These are phyloP conservation scores for Amiota mariae DNA, from an alignment of 2,888 invertebrate genomes.

Conservation along the genomic window DNA sequence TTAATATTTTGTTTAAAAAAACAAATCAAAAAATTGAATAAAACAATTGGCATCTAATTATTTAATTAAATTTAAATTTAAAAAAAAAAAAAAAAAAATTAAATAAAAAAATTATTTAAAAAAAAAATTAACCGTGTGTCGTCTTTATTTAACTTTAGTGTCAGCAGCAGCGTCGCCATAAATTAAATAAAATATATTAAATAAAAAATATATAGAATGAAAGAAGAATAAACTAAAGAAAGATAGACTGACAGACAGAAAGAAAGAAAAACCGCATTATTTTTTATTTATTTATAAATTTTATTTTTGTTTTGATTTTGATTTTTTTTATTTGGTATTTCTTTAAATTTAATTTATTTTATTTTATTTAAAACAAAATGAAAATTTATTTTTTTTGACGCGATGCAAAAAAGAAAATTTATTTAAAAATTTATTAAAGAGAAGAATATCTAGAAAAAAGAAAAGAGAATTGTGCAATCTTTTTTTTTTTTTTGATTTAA, in stretches of 20 bases:
- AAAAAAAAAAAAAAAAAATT: neutral
- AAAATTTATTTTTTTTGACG: neutral
- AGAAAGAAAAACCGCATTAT: neutral
- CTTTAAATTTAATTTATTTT: conserved; percentile 38
- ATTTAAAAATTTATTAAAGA: conserved; percentile 31
- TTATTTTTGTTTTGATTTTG: conserved; percentile 23
- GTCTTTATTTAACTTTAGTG: conserved; percentile 32
- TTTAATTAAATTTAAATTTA: neutral
- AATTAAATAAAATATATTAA: conserved; percentile 19
- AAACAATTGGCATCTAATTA: too few relatives aligned
- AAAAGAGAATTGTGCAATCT: neutral
- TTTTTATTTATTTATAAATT: conserved; percentile 33
- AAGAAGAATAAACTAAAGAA: neutral
- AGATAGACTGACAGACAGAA: neutral
- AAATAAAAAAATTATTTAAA: conserved; percentile 8
- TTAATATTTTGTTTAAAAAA: too few relatives aligned
- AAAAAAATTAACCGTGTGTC: neutral
- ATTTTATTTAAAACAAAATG: conserved; percentile 29
- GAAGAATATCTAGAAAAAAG: neutral
- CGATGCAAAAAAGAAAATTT: neutral
- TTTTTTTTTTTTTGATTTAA: conserved; percentile 15
- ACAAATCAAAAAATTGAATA: too few relatives aligned
- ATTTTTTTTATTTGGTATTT: conserved; percentile 30
- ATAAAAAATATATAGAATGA: neutral
- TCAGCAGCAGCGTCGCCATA: conserved; percentile 42